phyloP scores from a whole-genome alignment of 2,797 vertebrate genomes.

The Premnoplex brunnescens region DNA sequence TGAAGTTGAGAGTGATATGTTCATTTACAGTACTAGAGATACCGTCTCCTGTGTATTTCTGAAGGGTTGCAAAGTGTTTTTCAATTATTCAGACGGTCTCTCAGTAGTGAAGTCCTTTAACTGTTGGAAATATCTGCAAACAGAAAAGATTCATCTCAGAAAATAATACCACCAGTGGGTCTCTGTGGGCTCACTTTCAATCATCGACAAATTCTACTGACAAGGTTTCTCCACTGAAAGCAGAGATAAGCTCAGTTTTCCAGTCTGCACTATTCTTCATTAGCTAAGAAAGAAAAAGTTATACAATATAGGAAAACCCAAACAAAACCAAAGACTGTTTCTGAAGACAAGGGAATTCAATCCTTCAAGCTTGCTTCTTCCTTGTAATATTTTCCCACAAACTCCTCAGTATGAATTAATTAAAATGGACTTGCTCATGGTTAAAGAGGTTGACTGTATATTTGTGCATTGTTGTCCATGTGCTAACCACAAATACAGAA shows the following conservation, averaged over 20 bases:
- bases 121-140: conserved; percentile 42
- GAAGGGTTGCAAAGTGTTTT: neutral
- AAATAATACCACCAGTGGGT: conserved; percentile 3
- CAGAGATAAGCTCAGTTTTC: conserved; percentile 57
- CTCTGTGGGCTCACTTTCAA: neutral
- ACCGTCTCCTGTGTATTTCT: neutral
- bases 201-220: neutral
- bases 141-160: conserved; percentile 41
- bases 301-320: neutral
- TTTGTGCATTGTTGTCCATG: neutral
- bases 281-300: neutral
- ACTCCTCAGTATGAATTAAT: neutral
- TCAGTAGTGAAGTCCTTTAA: neutral
- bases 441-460: neutral
- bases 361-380: neutral
- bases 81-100: neutral
- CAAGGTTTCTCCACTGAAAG: conserved; percentile 16
- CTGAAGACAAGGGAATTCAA: neutral
- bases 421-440: neutral
- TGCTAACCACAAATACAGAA: neutral
- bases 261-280: neutral
- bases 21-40: neutral
- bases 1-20: conserved; percentile 3
- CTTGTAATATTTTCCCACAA: neutral
- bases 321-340: neutral